Percentiles rank a stretch among this genome's conserved stretches.
phyloP scores from a whole-genome alignment of 1,140 invertebrate genomes.

The Augochlora pura region DNA sequence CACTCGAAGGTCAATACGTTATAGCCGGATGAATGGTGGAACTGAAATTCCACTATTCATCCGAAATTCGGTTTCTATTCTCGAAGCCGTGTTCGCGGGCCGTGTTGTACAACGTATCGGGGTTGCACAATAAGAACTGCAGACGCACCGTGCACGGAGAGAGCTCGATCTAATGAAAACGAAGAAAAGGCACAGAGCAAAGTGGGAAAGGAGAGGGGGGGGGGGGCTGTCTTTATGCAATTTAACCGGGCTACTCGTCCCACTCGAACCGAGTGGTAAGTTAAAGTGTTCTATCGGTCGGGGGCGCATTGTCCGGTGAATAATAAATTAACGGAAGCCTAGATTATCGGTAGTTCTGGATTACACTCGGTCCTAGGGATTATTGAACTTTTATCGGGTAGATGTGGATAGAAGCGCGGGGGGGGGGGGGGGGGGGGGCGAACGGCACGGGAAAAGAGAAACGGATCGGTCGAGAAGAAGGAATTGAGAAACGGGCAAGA shows the following conservation, averaged over 20 bases:
- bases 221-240: background rate
- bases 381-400: conserved; percentile 65
- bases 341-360: conserved; percentile 52
- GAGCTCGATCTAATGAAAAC: background rate
- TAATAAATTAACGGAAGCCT: conserved; percentile 63
- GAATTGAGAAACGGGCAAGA: conserved; percentile 47
- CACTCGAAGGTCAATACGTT: no score
- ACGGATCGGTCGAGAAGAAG: conserved; percentile 7
- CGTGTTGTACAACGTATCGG: background rate
- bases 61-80: no score
- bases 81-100: no score
- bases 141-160: background rate
- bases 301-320: conserved; percentile 39
- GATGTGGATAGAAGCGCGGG: conserved; percentile 4
- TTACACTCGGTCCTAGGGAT: conserved; percentile 51
- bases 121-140: background rate
- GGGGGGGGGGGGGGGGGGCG: no score
- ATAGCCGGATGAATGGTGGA: no score
- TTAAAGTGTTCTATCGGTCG: conserved; percentile 26
- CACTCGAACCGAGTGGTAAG: conserved; percentile 29
- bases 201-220: background rate
- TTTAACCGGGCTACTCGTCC: conserved; percentile 10
- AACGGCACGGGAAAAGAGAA: conserved; percentile 26
- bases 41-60: no score
- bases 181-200: background rate